Evolutionary conservation across 2,888 invertebrate species (phyloP), one percentile per base, ranked within the genome.

Genomic region (Agrochola circellaris): DNA sequence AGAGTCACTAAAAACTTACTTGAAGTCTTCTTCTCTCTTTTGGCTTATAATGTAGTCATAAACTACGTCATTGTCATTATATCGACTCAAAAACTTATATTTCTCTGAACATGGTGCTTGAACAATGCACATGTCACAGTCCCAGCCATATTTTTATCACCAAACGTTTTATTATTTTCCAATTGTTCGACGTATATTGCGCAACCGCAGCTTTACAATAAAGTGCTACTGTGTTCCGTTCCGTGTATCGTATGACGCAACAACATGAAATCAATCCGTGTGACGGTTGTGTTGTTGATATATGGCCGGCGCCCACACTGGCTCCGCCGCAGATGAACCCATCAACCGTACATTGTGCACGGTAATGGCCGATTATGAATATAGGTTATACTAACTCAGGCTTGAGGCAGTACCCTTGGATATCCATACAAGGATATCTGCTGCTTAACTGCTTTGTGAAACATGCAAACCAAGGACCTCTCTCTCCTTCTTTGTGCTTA

Each of bases 271-370:
- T 89, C 88, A 89, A 90, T 88, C 85, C 81, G 72, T 81, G 77
- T 85, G 83, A 69, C 71, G 71, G 77, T 68, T 61, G 75, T 84
- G 80, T 74, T 82, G 79, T 89, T 92, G 91, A 94, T 91, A 91
- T 93, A 94, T 92, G 81, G 86, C 83, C 74, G 90, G 93, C 94
- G 93, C 94, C 94, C 93, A 94, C 94, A 91, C 91, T 78, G 74
- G 80, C 85, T 78, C 72, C 77, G 82, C 79, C 79, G 82, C 78
- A 67, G 81, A 87, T 84, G 87, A 86, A 86, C 86, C 87, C 86
- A 83, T 86, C 85, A 86, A 81, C 79, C 84, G 83, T 88, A 89
- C 90, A 90, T 89, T 87, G 91, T 89, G 86, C 89, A 90, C 90
- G 78, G 85, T 90, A 91, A 91, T 90, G 87, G 88, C 86, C 86